Base-by-base conservation (phyloP, 2,888 invertebrate species). In the Aspidiotus rigidus region DNA sequence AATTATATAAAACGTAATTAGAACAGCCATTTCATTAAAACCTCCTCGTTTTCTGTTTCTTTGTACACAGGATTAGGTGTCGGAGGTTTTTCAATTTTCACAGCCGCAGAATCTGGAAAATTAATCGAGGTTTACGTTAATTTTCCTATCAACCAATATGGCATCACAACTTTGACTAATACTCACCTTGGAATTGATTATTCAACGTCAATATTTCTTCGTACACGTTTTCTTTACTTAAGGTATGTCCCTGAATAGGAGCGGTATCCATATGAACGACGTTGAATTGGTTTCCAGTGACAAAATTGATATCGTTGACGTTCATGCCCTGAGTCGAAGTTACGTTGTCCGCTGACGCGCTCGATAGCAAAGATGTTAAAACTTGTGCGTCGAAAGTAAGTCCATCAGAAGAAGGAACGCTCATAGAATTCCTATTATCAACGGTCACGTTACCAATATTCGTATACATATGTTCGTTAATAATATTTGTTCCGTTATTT, bases 11-110 rank as follows among this genome's bases (percentile, higher is more conserved):
- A n/a, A 55, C 56, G 56, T 28, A 28, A 60, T 67, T 67, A 67
- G 49, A 59, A 67, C 67, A 67, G 67, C 67, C 67, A 67, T 17
- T 67, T 67, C 28, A 28, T 28, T 39, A 67, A 60, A 44, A 42
- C 67, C 60, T 67, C 67, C 39, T 67, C 60, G 53, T 60, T 67
- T n/a, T 67, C 67, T 42, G 67, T 49, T 59, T 67, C 59, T n/a
- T 49, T 13, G 49, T 60, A 67, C n/a, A 60, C 60, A 28, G 67
- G 17, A 60, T 57, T 53, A 13, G 67, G 67, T 39, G 67, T 67
- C 7, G 60, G 49, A 49, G 67, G 67, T 67, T 67, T 57, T 57
- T 67, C 67, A 39, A 67, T 67, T 59, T 67, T 67, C 67, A 67
- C 67, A 67, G 67, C 67, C 67, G 67, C 39, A 59, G 10, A 60